Conservation (phyloP, 2,888 invertebrate genomes). For the Toxonevra muliebris region DNA sequence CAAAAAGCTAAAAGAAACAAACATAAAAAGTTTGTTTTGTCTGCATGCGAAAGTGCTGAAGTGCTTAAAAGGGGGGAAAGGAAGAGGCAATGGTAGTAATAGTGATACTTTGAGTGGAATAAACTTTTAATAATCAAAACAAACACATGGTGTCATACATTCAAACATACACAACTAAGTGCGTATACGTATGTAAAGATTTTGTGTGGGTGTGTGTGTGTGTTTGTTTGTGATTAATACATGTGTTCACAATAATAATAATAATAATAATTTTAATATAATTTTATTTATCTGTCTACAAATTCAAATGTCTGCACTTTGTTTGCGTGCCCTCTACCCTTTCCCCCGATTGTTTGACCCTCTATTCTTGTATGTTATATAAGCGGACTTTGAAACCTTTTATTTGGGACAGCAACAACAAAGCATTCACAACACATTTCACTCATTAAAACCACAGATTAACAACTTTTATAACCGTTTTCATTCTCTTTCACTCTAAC, state of each 20-base stretch:
- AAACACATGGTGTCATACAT: neutral
- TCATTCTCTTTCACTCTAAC: constrained; percentile 6
- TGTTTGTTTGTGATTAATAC: constrained; percentile 15
- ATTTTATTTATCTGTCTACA: constrained; percentile 18
- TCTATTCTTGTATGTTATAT: constrained; percentile 17
- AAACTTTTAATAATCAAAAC: too few species aligned
- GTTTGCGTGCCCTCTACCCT: neutral
- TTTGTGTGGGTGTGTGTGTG: neutral
- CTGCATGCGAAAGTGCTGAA: too few species aligned
- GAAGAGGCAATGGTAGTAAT: constrained; percentile 12
- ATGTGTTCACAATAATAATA: constrained; percentile 18
- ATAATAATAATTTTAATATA: constrained; percentile 30
- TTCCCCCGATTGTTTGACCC: neutral
- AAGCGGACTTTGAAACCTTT: constrained; percentile 17
- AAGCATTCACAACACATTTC: too few species aligned
- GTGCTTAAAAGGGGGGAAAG: constrained; percentile 19
- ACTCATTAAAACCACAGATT: constrained; percentile 55
- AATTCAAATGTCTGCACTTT: constrained; percentile 9
- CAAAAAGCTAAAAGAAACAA: constrained; percentile 17
- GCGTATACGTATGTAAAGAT: neutral
- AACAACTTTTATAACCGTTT: constrained; percentile 40
- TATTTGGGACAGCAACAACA: neutral
- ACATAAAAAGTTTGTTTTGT: constrained; percentile 1
- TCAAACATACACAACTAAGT: neutral
- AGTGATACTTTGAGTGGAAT: constrained; percentile 11